phyloP scores from a whole-genome alignment of 2,888 invertebrate genomes.

The Lepidochitona cinerea region DNA sequence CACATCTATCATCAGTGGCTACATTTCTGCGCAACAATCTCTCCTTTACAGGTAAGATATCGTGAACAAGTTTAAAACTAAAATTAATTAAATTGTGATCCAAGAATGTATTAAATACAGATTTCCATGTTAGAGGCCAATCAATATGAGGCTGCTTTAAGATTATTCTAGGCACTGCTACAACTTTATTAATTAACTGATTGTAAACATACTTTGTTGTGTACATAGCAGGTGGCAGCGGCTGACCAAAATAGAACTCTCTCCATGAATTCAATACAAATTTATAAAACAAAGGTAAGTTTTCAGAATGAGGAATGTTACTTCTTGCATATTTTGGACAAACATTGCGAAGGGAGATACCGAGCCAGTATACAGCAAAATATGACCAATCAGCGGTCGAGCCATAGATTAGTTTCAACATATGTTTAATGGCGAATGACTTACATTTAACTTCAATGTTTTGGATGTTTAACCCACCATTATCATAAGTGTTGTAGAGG shows the following conservation, averaged over 20 bases:
- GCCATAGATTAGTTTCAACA: constrained; percentile 3
- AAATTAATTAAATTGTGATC: constrained; percentile 1
- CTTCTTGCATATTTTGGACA: neutral
- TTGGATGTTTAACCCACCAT: neutral
- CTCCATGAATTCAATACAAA: neutral
- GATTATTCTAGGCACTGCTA: neutral
- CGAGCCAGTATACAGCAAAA: constrained; percentile 3
- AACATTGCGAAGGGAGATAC: neutral
- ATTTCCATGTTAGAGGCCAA: neutral
- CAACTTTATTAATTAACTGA: neutral
- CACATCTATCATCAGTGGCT: neutral
- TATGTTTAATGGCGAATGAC: neutral
- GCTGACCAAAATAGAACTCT: neutral
- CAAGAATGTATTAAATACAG: neutral
- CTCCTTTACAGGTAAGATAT: neutral
- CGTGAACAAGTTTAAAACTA: neutral
- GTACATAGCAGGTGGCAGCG: neutral
- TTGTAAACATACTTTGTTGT: neutral
- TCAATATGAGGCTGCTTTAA: neutral
- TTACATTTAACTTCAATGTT: neutral
- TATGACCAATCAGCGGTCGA: neutral
- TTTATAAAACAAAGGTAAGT: neutral
- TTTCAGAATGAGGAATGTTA: neutral
- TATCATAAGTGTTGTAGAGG: neutral
- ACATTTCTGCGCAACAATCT: neutral